Conservation (phyloP, 2,113 vertebrate species). For the Erythrolamprus reginae region DNA sequence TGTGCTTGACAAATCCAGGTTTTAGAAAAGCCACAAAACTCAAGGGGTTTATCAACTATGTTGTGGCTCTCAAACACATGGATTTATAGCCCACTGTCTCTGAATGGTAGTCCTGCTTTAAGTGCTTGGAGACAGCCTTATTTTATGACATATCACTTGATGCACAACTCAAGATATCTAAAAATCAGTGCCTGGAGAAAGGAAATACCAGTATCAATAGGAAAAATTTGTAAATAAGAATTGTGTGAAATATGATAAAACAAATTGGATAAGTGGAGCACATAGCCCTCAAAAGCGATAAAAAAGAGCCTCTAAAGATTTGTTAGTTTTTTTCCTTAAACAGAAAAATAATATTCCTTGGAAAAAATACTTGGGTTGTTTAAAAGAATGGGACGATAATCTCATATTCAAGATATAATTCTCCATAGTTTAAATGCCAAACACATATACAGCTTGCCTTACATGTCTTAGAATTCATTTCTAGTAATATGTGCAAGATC, state of each 20-base stretch:
- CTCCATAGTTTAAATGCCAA: background rate
- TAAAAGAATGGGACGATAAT: background rate
- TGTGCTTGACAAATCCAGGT: background rate
- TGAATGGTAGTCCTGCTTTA: background rate
- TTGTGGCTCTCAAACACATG: background rate
- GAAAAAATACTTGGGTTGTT: fast-evolving
- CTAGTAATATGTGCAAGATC: background rate
- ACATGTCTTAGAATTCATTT: background rate
- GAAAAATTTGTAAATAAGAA: background rate
- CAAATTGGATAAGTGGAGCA: background rate
- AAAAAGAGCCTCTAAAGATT: background rate
- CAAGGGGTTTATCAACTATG: background rate
- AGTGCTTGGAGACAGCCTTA: background rate
- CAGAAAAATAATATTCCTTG: background rate
- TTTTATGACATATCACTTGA: background rate
- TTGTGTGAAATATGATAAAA: background rate
- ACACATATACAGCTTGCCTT: background rate
- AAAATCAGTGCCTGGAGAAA: background rate
- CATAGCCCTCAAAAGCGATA: background rate
- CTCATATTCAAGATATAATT: background rate
- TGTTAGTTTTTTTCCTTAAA: background rate
- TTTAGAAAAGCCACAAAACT: background rate
- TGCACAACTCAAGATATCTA: background rate
- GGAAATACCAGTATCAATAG: background rate
- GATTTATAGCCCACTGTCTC: background rate